These are phyloP conservation scores for Gallirallus australis DNA, from an alignment of 2,797 vertebrate species.

Conservation along the genomic window DNA sequence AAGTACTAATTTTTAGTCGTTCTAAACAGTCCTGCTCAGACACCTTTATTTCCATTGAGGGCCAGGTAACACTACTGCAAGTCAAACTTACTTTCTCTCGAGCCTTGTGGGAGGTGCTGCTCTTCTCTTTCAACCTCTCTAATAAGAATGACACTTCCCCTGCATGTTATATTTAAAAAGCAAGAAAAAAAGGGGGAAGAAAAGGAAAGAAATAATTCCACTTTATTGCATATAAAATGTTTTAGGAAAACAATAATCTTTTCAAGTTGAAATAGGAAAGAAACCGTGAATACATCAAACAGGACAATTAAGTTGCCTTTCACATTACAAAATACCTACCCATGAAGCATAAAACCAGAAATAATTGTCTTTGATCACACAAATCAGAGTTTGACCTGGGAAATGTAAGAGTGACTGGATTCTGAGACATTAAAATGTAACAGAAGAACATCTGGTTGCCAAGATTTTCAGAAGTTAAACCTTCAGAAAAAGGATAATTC, in stretches of 20 bases:
- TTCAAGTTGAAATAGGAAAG: background rate
- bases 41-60: background rate
- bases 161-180: background rate
- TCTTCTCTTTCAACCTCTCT: background rate
- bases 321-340: background rate
- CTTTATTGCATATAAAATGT: background rate
- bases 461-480: background rate
- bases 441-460: background rate
- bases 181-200: fast-evolving
- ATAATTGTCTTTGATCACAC: background rate
- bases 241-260: background rate
- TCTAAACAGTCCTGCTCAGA: background rate
- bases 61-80: background rate
- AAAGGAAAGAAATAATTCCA: background rate
- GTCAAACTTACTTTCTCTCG: fast-evolving
- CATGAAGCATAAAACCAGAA: background rate
- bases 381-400: background rate
- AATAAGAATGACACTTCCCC: background rate
- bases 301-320: background rate
- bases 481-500: background rate
- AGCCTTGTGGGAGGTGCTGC: background rate
- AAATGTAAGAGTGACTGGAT: background rate
- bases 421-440: background rate
- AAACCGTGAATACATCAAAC: background rate
- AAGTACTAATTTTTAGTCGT: background rate